Percentiles rank a stretch among this genome's conserved stretches.
These are phyloP conservation scores for Alfaro cultratus DNA, from an alignment of 2,797 vertebrate genomes.

Conservation along the genomic window DNA sequence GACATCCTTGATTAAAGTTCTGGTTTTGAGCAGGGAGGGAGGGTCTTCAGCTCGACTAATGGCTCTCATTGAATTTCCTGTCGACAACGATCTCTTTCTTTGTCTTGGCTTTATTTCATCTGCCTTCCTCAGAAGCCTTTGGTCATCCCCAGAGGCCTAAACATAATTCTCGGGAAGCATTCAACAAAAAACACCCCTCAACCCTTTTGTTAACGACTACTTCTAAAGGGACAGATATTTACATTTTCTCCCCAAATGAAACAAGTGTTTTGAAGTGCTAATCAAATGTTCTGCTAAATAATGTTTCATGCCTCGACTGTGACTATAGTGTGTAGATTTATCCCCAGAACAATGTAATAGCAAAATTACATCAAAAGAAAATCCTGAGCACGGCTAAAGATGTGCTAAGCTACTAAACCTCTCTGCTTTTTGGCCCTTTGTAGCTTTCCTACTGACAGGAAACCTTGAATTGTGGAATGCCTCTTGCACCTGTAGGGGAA, in stretches of 20 bases:
- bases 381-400: not conserved
- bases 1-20: not conserved
- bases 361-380: not conserved
- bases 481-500: not conserved
- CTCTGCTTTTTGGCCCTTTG: no score
- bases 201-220: not conserved
- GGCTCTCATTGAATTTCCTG: not conserved
- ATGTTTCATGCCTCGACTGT: no score
- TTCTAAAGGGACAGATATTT: not conserved
- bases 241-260: not conserved
- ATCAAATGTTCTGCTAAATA: no score
- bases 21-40: not conserved
- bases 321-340: not conserved
- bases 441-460: not conserved
- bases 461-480: not conserved
- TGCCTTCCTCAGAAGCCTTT: not conserved
- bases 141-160: not conserved
- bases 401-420: not conserved
- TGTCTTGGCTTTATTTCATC: not conserved
- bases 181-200: not conserved
- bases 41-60: not conserved
- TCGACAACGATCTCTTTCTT: not conserved
- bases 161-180: not conserved
- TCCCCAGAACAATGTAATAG: not conserved
- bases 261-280: not conserved